These are phyloP conservation scores for Agrotis exclamationis DNA, from an alignment of 2,888 invertebrate genomes.

Conservation along the genomic window DNA sequence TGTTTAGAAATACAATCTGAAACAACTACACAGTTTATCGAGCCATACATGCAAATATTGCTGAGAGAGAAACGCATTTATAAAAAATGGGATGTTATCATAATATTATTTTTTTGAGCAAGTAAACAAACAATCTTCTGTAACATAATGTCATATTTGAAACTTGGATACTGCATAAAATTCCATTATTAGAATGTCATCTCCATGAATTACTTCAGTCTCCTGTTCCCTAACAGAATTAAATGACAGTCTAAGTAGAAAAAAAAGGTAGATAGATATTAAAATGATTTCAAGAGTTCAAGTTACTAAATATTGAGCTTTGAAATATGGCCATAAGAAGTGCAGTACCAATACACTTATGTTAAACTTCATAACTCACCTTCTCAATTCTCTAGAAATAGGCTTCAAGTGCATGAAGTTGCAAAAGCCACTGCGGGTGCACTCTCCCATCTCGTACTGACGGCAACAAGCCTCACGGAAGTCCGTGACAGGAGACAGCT, in stretches of 20 bases:
- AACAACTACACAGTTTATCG: not conserved
- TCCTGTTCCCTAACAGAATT: not conserved
- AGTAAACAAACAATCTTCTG: not conserved
- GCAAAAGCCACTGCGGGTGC: constrained; percentile 99
- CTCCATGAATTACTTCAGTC: too few relatives aligned
- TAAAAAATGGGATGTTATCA: too few relatives aligned
- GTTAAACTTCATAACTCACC: constrained; percentile 85
- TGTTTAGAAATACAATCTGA: constrained; percentile 5
- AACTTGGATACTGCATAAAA: not conserved
- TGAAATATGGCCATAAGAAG: not conserved
- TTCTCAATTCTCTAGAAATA: constrained; percentile 97
- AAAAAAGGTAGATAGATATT: not conserved
- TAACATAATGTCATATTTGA: not conserved
- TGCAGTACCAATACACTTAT: not conserved
- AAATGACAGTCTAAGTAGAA: not conserved
- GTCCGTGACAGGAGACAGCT: constrained; percentile 99
- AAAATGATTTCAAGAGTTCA: not conserved
- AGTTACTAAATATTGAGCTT: not conserved
- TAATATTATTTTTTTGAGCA: too few relatives aligned
- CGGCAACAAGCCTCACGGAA: constrained; percentile 99
- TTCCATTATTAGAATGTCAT: not conserved
- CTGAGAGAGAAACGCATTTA: not conserved
- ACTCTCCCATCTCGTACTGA: constrained; percentile 99
- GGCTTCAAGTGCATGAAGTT: constrained; percentile 99
- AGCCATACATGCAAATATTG: not conserved